Conservation (phyloP, 2,888 invertebrate genomes). For the Dinocampus coccinellae region DNA sequence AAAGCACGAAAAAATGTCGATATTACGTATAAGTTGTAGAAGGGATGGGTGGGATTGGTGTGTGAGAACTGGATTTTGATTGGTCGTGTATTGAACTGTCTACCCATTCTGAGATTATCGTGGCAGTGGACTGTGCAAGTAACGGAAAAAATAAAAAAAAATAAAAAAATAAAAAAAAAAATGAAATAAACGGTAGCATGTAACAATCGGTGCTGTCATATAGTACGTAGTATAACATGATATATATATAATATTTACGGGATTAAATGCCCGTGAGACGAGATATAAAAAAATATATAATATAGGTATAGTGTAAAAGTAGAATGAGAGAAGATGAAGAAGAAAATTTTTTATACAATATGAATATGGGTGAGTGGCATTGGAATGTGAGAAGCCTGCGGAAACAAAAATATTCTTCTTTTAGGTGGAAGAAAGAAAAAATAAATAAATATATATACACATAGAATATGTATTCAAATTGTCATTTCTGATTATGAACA, state of each 20-base stretch:
- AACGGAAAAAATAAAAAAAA: not conserved
- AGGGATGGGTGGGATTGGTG: too few relatives aligned
- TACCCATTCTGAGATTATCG: constrained; percentile 31
- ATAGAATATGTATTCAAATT: not conserved
- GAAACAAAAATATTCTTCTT: constrained; percentile 8
- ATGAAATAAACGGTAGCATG: not conserved
- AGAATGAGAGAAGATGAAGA: not conserved
- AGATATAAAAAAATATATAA: constrained; percentile 16
- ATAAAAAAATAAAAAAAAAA: not conserved
- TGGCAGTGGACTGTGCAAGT: constrained; percentile 3
- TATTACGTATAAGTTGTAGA: too few relatives aligned
- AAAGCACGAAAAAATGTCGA: constrained; percentile 24
- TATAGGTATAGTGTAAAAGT: not conserved
- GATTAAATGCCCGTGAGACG: constrained; percentile 18
- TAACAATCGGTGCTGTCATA: not conserved
- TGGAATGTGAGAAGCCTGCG: constrained; percentile 21
- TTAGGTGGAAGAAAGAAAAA: not conserved
- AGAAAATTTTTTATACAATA: too few relatives aligned
- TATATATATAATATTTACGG: not conserved
- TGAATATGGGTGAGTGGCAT: too few relatives aligned
- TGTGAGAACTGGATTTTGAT: constrained; percentile 22
- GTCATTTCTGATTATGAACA: not conserved
- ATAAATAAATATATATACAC: too few relatives aligned
- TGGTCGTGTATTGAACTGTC: constrained; percentile 34
- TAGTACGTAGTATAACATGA: not conserved